Conservation (phyloP, 2,888 invertebrate genomes). For the Uloborus plumipes region DNA sequence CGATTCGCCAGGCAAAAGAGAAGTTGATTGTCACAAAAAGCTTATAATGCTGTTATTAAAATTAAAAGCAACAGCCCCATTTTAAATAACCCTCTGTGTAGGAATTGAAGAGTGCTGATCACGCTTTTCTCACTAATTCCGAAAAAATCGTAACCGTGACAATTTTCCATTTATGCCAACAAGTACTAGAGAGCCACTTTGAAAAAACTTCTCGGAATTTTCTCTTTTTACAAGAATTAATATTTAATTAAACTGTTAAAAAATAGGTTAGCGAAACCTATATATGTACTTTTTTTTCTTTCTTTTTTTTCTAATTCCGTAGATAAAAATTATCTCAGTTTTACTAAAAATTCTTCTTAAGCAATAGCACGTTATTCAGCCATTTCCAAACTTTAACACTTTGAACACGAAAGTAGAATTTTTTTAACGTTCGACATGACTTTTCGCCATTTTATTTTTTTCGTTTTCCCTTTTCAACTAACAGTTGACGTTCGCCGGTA, state of each 20-base stretch:
- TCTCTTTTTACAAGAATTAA: constrained; percentile 60
- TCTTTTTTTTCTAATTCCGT: constrained; percentile 2
- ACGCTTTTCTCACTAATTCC: no score
- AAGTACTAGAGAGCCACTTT: no score
- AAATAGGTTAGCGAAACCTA: constrained; percentile 18
- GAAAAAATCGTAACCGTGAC: no score
- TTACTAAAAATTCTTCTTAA: constrained; percentile 44
- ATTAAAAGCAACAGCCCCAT: no score
- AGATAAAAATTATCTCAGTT: constrained; percentile 58
- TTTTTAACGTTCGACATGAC: constrained; percentile 39
- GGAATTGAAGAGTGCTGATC: no score
- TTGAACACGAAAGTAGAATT: constrained; percentile 52
- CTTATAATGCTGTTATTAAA: no score
- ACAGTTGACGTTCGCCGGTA: constrained; percentile 48
- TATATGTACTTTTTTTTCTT: constrained; percentile 23
- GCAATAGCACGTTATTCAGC: constrained; percentile 57
- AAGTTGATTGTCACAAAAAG: no score
- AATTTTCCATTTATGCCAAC: no score
- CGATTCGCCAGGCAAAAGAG: no score
- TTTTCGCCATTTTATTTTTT: constrained; percentile 30
- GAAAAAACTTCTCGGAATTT: background rate
- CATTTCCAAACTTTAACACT: constrained; percentile 63
- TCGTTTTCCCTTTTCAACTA: constrained; percentile 1
- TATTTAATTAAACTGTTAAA: constrained; percentile 61
- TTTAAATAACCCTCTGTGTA: no score